A percentile compares a stretch with the other conserved stretches of the same genome.
Conservation (phyloP, 2,113 vertebrate species). For the Oreochromis spilurus region DNA sequence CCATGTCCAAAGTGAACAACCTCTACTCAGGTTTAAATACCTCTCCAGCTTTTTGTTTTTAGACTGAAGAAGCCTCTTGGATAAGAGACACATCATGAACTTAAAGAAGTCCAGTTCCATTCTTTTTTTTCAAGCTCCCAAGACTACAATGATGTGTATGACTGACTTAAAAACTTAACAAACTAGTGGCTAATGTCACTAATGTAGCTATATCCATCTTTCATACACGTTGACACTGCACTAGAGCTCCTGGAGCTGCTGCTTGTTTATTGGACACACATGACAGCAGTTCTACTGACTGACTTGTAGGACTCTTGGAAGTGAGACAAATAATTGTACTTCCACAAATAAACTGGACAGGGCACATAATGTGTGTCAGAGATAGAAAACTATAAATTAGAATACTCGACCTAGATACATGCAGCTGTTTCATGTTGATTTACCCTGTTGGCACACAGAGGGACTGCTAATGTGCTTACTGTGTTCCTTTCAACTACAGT, state of each 20-base stretch:
- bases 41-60: neutral
- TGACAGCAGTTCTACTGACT: neutral
- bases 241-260: neutral
- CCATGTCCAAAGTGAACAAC: neutral
- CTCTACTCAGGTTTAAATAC: neutral
- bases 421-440: neutral
- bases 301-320: neutral
- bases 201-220: neutral
- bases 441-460: neutral
- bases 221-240: neutral
- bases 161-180: neutral
- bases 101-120: neutral
- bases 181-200: neutral
- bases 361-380: neutral
- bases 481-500: neutral
- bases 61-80: neutral
- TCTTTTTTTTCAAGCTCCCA: neutral
- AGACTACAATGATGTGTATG: neutral
- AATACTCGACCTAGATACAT: neutral
- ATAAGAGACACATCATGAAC: neutral
- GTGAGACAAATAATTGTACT: neutral
- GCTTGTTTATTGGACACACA: neutral
- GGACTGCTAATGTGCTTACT: neutral
- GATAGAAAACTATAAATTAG: neutral
- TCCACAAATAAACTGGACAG: neutral